Percentiles rank a stretch among this genome's conserved stretches.
These are phyloP conservation scores for Pampusana beccarii DNA, from an alignment of 2,113 vertebrate species.

Conservation along the genomic window DNA sequence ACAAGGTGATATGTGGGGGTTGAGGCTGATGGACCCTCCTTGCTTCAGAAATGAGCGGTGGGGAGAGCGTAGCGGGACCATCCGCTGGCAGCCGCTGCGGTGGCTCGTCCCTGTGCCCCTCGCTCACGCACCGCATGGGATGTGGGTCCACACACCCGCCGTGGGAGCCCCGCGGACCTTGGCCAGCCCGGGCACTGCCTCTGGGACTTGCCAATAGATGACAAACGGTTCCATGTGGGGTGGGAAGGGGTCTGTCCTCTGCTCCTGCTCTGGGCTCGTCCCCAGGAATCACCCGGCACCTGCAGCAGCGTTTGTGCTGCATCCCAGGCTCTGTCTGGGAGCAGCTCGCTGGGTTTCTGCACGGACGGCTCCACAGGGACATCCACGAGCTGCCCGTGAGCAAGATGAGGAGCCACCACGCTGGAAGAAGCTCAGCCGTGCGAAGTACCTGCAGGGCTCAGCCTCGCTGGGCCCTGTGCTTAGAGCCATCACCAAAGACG, in stretches of 20 bases:
- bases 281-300: not conserved
- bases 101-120: not conserved
- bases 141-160: not conserved
- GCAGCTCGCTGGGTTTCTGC: not conserved
- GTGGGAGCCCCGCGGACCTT: not conserved
- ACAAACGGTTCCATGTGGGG: accelerated
- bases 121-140: accelerated
- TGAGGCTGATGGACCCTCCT: not conserved
- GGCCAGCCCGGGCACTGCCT: not conserved
- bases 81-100: not conserved
- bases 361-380: accelerated
- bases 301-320: accelerated
- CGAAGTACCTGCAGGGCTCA: not conserved
- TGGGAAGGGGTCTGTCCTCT: not conserved
- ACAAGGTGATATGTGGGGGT: accelerated
- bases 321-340: accelerated
- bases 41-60: not conserved
- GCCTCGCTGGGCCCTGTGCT: not conserved
- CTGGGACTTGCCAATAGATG: not conserved
- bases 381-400: accelerated
- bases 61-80: accelerated
- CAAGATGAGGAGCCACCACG: accelerated
- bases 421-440: not conserved
- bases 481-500: not conserved
- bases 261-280: accelerated